Conservation (phyloP, 2,888 invertebrate species). For the Platynereis dumerilii region DNA sequence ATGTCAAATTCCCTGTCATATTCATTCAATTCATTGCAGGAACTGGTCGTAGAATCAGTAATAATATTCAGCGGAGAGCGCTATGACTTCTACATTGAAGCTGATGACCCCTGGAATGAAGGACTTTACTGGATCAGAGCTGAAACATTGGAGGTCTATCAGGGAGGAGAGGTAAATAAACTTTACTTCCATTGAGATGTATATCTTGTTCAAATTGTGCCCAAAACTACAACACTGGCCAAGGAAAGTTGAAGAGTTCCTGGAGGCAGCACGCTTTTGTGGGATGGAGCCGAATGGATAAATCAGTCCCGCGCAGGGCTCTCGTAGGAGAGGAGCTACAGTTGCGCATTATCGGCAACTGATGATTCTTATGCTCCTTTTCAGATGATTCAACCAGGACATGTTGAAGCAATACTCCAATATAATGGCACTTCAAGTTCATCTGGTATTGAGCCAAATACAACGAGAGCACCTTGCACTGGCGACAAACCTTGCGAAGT, state of each 20-base stretch:
- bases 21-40: too few relatives aligned
- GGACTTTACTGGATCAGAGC: conserved; percentile 26
- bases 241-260: too few relatives aligned
- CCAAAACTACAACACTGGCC: too few relatives aligned
- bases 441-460: background rate
- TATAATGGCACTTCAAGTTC: background rate
- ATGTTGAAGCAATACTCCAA: conserved; percentile 11
- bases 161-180: conserved; percentile 1
- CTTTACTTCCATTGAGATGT: background rate
- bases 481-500: background rate
- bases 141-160: conserved; percentile 15
- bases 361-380: too few relatives aligned
- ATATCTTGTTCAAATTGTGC: background rate
- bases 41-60: conserved; percentile 40
- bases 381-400: conserved; percentile 3
- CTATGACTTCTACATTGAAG: conserved; percentile 42
- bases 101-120: conserved; percentile 18
- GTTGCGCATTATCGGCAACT: too few relatives aligned
- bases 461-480: background rate
- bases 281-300: too few relatives aligned
- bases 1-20: too few relatives aligned
- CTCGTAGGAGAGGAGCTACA: too few relatives aligned
- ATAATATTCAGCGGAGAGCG: conserved; percentile 47
- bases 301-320: too few relatives aligned
- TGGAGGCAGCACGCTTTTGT: too few relatives aligned